A percentile compares a stretch with the other conserved stretches of the same genome.
phyloP scores from a whole-genome alignment of 2,113 vertebrate species.

The Chroicocephalus ridibundus region DNA sequence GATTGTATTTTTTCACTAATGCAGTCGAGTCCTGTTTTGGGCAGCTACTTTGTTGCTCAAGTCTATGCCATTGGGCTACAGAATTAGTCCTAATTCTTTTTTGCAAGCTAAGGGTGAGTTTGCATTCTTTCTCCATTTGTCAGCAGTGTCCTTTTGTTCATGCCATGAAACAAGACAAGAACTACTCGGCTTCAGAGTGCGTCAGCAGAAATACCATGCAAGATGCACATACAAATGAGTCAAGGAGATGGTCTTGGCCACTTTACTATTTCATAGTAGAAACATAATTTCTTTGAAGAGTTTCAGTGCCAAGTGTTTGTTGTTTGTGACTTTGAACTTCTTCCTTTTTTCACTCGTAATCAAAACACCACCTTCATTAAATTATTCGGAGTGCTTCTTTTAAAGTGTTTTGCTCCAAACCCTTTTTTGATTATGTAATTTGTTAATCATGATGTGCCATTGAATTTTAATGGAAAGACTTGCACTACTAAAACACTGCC shows the following conservation, averaged over 20 bases:
- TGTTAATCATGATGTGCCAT: neutral
- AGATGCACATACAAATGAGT: neutral
- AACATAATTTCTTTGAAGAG: neutral
- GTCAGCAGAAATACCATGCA: neutral
- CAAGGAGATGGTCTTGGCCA: neutral
- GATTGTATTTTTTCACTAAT: neutral
- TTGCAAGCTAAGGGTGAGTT: neutral
- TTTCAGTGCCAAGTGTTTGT: neutral
- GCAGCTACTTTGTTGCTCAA: neutral
- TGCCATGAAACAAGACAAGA: neutral
- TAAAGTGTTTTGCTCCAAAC: neutral
- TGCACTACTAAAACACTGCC: conserved; percentile 12
- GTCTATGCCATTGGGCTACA: neutral
- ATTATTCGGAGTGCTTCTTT: neutral
- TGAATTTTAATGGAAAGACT: neutral
- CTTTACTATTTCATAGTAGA: neutral
- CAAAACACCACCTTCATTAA: neutral
- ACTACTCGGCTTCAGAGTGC: neutral
- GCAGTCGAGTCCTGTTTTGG: neutral
- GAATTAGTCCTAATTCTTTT: neutral
- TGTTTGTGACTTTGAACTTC: neutral
- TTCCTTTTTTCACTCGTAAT: neutral
- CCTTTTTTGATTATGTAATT: neutral
- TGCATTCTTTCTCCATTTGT: neutral
- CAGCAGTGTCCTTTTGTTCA: neutral